Conservation (phyloP, 1,140 invertebrate genomes). For the Dolichoris vasculosae region DNA sequence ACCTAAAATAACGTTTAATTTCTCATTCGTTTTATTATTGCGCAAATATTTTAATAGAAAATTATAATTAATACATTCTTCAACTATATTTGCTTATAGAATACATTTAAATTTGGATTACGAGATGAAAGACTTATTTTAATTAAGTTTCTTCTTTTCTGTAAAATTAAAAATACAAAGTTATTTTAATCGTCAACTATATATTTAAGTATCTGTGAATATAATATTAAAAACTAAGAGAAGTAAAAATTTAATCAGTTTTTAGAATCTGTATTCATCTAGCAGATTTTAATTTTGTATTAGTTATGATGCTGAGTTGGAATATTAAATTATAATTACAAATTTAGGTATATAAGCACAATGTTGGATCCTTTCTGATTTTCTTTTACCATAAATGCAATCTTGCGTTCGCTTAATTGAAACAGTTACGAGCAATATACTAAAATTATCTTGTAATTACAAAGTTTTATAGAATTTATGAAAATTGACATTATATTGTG, state of each 20-base stretch:
- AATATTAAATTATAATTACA: conserved; percentile 3
- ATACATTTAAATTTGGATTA: neutral
- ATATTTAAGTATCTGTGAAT: neutral
- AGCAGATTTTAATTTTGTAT: conserved; percentile 1
- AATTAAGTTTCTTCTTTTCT: too few relatives aligned
- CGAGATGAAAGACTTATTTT: neutral
- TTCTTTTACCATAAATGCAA: too few relatives aligned
- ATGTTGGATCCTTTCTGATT: neutral
- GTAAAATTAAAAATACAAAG: neutral
- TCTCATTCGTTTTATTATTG: too few relatives aligned
- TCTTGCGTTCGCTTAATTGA: neutral
- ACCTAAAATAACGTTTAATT: too few relatives aligned
- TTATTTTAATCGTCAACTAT: neutral
- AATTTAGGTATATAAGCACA: neutral
- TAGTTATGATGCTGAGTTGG: neutral
- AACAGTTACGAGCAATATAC: neutral
- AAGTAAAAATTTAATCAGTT: neutral
- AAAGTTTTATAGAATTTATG: neutral
- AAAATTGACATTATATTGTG: too few relatives aligned
- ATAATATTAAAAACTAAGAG: neutral
- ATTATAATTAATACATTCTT: too few relatives aligned
- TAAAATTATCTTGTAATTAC: conserved; percentile 15
- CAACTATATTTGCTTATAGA: too few relatives aligned
- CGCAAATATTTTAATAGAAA: too few relatives aligned
- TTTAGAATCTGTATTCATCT: neutral